phyloP scores from a whole-genome alignment of 2,113 vertebrate genomes.

The Paradoxurus hermaphroditus region DNA sequence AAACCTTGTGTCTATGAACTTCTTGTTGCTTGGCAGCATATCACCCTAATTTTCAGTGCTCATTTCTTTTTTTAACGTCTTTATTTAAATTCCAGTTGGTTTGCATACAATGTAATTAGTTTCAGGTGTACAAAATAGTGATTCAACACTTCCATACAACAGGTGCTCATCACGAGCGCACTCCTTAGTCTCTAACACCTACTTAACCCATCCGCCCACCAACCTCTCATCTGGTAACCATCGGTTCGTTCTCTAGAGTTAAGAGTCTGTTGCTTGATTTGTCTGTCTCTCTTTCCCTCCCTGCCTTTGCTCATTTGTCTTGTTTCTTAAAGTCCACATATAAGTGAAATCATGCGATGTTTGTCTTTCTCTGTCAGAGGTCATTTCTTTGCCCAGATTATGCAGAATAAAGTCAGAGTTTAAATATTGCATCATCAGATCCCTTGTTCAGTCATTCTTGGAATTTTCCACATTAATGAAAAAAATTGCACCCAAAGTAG shows the following conservation, averaged over 20 bases:
- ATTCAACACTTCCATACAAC: not conserved
- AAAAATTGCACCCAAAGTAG: not conserved
- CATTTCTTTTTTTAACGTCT: not conserved
- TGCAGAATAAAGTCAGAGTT: not conserved
- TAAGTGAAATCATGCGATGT: not conserved
- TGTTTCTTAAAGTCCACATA: not conserved
- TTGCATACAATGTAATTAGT: not conserved
- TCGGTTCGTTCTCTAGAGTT: not conserved
- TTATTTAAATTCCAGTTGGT: not conserved
- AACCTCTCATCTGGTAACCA: not conserved
- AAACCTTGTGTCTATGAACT: not conserved
- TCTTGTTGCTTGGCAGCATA: not conserved
- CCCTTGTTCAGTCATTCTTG: not conserved
- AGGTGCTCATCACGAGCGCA: not conserved
- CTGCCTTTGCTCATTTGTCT: not conserved
- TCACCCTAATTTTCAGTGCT: not conserved
- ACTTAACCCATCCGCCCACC: not conserved
- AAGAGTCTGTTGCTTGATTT: not conserved
- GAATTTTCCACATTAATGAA: not conserved
- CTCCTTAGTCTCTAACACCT: not conserved
- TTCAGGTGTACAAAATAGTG: no score
- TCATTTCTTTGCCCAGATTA: not conserved
- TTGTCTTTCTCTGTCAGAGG: not conserved
- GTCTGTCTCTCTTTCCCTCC: not conserved
- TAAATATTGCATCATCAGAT: not conserved